Conservation (phyloP, 2,797 vertebrate genomes). For the Todus mexicanus region DNA sequence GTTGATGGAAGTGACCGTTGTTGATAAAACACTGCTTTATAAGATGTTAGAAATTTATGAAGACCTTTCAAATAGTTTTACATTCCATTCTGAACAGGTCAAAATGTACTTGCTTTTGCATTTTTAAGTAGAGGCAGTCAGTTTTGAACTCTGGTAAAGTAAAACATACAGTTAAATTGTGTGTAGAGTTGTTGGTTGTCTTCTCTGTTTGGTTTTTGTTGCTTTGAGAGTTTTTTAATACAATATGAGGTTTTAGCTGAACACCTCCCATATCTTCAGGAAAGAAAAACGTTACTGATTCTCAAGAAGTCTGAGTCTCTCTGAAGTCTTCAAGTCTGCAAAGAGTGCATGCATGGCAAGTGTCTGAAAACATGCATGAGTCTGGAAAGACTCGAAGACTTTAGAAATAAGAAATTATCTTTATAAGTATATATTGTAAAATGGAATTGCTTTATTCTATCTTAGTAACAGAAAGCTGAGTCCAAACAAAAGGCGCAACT, state of each 20-base stretch:
- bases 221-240: too few relatives aligned
- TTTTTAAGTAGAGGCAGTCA: background rate
- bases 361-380: too few relatives aligned
- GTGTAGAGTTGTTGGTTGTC: accelerated
- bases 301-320: background rate
- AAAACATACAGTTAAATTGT: background rate
- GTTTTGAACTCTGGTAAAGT: background rate
- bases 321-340: too few relatives aligned
- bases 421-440: background rate
- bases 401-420: background rate
- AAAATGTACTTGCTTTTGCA: background rate
- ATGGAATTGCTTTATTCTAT: background rate
- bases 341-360: too few relatives aligned
- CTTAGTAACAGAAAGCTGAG: background rate
- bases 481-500: background rate
- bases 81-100: background rate
- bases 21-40: background rate
- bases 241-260: background rate
- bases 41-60: background rate
- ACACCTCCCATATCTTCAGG: background rate
- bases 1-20: background rate
- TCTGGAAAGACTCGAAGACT: background rate
- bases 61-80: background rate
- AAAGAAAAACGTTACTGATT: background rate
- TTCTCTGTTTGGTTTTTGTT: too few relatives aligned